Percentiles rank a stretch among this genome's conserved stretches.
phyloP scores from a whole-genome alignment of 2,113 vertebrate species.

The Oryzias woworae region DNA sequence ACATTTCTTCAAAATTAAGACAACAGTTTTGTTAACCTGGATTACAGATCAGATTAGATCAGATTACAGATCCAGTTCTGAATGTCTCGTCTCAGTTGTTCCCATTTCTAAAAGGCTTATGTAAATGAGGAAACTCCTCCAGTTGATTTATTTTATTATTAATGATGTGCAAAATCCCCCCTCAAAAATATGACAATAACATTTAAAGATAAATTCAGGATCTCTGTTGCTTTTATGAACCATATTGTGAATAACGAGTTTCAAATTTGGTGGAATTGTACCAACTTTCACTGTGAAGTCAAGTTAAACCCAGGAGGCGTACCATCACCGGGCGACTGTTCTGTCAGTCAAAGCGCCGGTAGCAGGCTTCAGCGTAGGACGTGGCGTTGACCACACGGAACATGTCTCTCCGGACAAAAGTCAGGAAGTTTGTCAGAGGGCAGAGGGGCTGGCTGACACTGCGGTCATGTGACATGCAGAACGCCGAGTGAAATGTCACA shows the following conservation, averaged over 20 bases:
- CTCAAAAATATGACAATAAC: too few relatives aligned
- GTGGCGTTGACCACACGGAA: slow-evolving; percentile 85
- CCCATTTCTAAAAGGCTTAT: too few relatives aligned
- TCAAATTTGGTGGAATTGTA: slow-evolving; percentile 13
- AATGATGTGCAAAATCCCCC: too few relatives aligned
- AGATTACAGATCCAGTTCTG: too few relatives aligned
- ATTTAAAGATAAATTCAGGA: not conserved
- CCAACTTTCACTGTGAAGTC: too few relatives aligned
- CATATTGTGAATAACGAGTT: not conserved
- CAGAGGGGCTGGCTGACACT: slow-evolving; percentile 83
- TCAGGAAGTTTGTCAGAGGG: slow-evolving; percentile 88
- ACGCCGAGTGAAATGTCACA: slow-evolving; percentile 90
- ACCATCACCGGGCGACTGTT: not conserved
- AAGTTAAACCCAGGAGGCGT: not conserved
- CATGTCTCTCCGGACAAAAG: slow-evolving; percentile 90
- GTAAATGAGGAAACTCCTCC: not conserved
- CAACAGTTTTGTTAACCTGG: too few relatives aligned
- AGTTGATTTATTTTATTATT: not conserved
- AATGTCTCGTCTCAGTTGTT: too few relatives aligned
- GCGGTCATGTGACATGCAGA: slow-evolving; percentile 84
- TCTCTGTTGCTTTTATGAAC: slow-evolving; percentile 10
- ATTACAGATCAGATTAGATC: too few relatives aligned
- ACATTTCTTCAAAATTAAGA: too few relatives aligned
- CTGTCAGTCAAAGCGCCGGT: slow-evolving; percentile 41
- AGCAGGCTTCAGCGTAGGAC: slow-evolving; percentile 91